Evolutionary conservation across 1,140 invertebrate genomes (phyloP), one percentile per base, ranked within the genome.

Genomic region (Leptestheria dahalacensis): DNA sequence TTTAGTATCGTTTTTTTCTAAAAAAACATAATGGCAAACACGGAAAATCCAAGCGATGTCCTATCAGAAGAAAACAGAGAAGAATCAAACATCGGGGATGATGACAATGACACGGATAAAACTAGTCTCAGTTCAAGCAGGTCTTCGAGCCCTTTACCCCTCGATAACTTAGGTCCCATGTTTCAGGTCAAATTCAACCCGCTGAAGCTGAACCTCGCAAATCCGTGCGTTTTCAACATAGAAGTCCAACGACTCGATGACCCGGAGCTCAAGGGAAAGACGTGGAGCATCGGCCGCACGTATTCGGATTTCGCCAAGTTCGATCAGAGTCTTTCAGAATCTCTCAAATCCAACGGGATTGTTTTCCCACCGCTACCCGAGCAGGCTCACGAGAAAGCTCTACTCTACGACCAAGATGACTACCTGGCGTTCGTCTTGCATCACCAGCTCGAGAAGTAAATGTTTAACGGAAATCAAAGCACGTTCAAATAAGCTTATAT

Each of bases 111-210:
- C 15, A 41, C 6, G 6, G 33, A 41, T 41, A 41, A 15, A 41
- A 41, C 33, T 41, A 41, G 33, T 41, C 33, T 41, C 33, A 15
- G 33, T 15, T 41, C 15, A 6, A 41, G 33, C 33, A 41, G 33
- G 33, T 41, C 53, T 33, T 55, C 53, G 2, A 55, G 53, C 6
- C 53, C 53, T 12, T 21, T 55, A 28, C 53, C 53, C 18, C n/a
- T 28, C 1, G 53, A 55, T n/a, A 33, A 55, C 33, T 29, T 29
- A 10, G 53, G 53, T 1, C 53, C 53, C 3, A 33, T 55, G 3
- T 55, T 55, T 20, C 15, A 29, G 20, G 53, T 41, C 24, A 55
- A 55, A 41, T 41, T 41, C 33, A 6, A 41, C 15, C 33, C 33
- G 53, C 26, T 20, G 6, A 55, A 21, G 2, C 9, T 24, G 15